phyloP scores from a whole-genome alignment of 1,140 invertebrate species.

The Chymomyza costata region DNA sequence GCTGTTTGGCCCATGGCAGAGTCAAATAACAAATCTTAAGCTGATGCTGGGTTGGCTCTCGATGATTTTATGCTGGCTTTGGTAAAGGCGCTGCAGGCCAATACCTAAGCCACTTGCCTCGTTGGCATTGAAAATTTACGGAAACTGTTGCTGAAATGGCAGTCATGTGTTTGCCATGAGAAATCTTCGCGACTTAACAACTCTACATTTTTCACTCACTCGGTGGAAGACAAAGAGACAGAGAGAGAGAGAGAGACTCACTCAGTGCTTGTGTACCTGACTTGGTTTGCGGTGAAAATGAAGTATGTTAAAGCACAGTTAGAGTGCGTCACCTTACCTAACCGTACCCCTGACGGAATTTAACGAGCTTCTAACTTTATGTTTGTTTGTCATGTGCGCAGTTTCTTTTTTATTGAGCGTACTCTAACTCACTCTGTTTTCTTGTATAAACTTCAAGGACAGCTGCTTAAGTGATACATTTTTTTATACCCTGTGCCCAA shows the following conservation, averaged over 20 bases:
- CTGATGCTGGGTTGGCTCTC: conserved; percentile 11
- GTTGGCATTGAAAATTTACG: conserved; percentile 14
- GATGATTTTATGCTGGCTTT: not conserved
- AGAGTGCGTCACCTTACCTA: conserved; percentile 28
- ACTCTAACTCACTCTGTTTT: too few relatives aligned
- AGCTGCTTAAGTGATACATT: conserved; percentile 66
- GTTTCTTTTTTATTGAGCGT: conserved; percentile 68
- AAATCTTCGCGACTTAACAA: conserved; percentile 32
- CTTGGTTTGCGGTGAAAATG: too few relatives aligned
- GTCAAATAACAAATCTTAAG: conserved; percentile 33
- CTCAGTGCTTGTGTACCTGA: conserved; percentile 9
- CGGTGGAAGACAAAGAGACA: not conserved
- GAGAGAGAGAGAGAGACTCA: conserved; percentile 54
- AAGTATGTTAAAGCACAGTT: too few relatives aligned
- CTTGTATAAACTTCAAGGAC: too few relatives aligned
- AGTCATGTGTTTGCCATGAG: not conserved
- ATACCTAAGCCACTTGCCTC: conserved; percentile 7
- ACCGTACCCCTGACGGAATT: conserved; percentile 66
- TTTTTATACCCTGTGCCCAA: too few relatives aligned
- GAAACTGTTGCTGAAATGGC: conserved; percentile 42
- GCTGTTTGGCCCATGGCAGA: conserved; percentile 27
- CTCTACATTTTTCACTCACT: conserved; percentile 33
- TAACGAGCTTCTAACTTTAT: conserved; percentile 71
- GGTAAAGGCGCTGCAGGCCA: not conserved
- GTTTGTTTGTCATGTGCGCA: conserved; percentile 71